Evolutionary conservation across 1,140 invertebrate genomes (phyloP), one percentile per base, ranked within the genome.

Genomic region (Listronotus oregonensis): DNA sequence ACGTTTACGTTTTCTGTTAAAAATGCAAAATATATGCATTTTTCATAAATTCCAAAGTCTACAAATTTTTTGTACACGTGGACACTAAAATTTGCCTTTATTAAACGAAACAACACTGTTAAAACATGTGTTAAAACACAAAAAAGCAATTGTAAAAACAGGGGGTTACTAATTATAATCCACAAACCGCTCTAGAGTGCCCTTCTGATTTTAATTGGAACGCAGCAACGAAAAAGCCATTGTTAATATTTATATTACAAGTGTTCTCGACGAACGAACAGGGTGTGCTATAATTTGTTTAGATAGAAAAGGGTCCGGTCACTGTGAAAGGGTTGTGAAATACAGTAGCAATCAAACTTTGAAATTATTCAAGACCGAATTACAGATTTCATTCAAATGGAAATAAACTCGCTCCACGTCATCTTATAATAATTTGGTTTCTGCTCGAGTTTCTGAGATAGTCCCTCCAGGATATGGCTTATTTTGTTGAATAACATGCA

Each of bases 371-470:
- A 70, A 60, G 68, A 62, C 70, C 42, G 66, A 66, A 72, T 72
- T 72, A 72, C 68, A 68, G 58, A 72, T 68, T 72, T 65, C 67
- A 70, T 72, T 72, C 68, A 72, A 72, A 72, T 72, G 71, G 71
- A 70, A 72, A 72, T 72, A 72, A 72, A 64, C 66, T 55, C 50
- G 56, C 65, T 65, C 65, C 66, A 67, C 70, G 70, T 70, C 65
- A 56, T 66, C 65, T 67, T 60, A 37, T 37, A 63, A 72, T 72
- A 72, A 69, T 70, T 72, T 64, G 63, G 58, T 63, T 56, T 67
- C 57, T 65, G 69, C 46, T 47, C 32, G 34, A 37, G 32, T 49
- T 42, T 44, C 50, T 42, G 44, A 62, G 59, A 62, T 51, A 62
- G 49, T 63, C 21, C 60, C 18, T 46, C n/a, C 60, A 63, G 60